These are phyloP conservation scores for Epirrhoe tristata DNA, from an alignment of 2,888 invertebrate genomes.

Conservation along the genomic window DNA sequence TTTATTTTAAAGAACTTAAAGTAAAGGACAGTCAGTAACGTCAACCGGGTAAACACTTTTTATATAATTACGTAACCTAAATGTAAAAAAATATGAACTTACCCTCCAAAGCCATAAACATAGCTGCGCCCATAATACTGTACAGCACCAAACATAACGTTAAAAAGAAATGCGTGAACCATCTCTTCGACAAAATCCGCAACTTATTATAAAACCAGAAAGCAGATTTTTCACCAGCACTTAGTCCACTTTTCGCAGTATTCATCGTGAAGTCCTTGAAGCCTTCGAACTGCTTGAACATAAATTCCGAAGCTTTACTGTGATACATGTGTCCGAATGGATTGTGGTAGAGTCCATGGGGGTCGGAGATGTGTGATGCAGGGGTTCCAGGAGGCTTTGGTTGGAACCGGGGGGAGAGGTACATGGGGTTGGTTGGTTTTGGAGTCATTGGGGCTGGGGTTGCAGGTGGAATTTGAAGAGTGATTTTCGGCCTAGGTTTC, in stretches of 20 bases:
- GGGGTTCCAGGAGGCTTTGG: conserved; percentile 66
- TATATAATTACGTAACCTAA: not conserved
- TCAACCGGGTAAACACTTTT: no score
- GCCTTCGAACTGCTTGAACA: conserved; percentile 92
- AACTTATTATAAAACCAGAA: conserved; percentile 93
- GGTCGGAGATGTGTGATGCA: conserved; percentile 69
- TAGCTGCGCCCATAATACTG: conserved; percentile 91
- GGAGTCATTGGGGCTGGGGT: conserved; percentile 52
- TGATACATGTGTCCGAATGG: conserved; percentile 83
- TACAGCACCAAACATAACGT: conserved; percentile 91
- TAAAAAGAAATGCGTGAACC: conserved; percentile 96
- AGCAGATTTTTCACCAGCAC: conserved; percentile 93
- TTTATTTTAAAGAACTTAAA: no score
- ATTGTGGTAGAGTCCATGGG: conserved; percentile 67
- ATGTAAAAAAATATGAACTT: conserved; percentile 55
- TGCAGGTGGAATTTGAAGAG: conserved; percentile 76
- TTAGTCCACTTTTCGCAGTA: conserved; percentile 91
- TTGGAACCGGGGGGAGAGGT: conserved; percentile 57
- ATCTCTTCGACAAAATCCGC: conserved; percentile 90
- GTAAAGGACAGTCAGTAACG: no score
- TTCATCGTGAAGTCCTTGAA: conserved; percentile 91
- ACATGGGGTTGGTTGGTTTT: conserved; percentile 59
- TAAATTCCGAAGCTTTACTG: conserved; percentile 90
- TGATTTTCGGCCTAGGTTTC: conserved; percentile 77
- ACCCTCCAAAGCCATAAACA: conserved; percentile 93